Conservation (phyloP, 2,888 invertebrate species). For the Lycophotia porphyrea region DNA sequence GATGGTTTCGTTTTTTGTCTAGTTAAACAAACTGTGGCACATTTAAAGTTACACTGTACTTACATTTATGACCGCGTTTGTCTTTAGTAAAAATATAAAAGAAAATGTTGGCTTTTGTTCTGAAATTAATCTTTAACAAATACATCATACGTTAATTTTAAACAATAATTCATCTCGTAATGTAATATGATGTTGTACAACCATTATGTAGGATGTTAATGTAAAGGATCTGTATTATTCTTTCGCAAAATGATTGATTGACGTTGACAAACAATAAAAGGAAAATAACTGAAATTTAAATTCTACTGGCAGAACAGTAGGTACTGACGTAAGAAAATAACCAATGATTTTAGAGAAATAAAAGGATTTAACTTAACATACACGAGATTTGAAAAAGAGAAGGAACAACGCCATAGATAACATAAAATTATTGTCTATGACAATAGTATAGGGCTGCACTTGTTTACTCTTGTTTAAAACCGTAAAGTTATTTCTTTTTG, state of each 20-base stretch:
- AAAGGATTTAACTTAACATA: not conserved
- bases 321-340: not conserved
- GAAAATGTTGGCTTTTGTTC: conserved; percentile 5
- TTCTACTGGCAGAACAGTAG: not conserved
- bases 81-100: conserved; percentile 9
- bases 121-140: conserved; percentile 1
- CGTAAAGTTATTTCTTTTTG: not conserved
- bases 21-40: not conserved
- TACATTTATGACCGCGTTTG: conserved; percentile 8
- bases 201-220: not conserved
- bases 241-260: conserved; percentile 3
- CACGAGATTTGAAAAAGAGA: not conserved
- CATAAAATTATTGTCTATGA: not conserved
- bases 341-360: not conserved
- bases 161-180: conserved; percentile 16
- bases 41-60: not conserved
- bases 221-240: conserved; percentile 1
- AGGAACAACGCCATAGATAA: not conserved
- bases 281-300: conserved; percentile 2
- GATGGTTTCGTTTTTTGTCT: not conserved
- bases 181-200: not conserved
- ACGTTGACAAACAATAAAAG: conserved; percentile 1
- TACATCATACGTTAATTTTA: too few species aligned
- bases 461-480: not conserved
- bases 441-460: not conserved